Conservation (phyloP, 1,140 invertebrate species). For the Drosophila lowei region DNA sequence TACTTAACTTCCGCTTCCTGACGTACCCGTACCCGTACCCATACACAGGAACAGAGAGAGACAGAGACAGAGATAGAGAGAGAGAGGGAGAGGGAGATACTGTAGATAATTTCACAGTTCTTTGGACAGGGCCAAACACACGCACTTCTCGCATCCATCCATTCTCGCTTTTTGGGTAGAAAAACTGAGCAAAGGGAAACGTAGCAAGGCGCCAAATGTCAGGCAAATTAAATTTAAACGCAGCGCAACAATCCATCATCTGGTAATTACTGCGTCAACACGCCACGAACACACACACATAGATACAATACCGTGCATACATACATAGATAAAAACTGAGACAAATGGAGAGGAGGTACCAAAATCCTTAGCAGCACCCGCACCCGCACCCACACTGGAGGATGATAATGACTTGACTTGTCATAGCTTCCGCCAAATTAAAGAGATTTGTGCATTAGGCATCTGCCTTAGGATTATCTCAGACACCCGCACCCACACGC, state of each 20-base stretch:
- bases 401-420: slow-evolving; percentile 79
- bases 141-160: slow-evolving; percentile 77
- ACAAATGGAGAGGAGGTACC: slow-evolving; percentile 15
- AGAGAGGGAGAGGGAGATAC: background rate
- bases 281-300: slow-evolving; percentile 59
- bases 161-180: slow-evolving; percentile 38
- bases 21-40: slow-evolving; percentile 16
- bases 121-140: slow-evolving; percentile 61
- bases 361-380: slow-evolving; percentile 40
- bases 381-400: slow-evolving; percentile 8
- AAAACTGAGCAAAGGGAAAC: slow-evolving; percentile 34
- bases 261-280: slow-evolving; percentile 81
- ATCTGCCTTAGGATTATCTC: slow-evolving; percentile 13
- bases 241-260: slow-evolving; percentile 81
- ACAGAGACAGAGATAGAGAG: background rate
- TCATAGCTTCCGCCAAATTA: slow-evolving; percentile 75
- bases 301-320: slow-evolving; percentile 4
- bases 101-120: slow-evolving; percentile 80
- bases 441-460: slow-evolving; percentile 62
- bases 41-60: slow-evolving; percentile 23
- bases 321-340: slow-evolving; percentile 13
- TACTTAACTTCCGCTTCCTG: slow-evolving; percentile 80
- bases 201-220: slow-evolving; percentile 73
- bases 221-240: slow-evolving; percentile 81
- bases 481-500: background rate